These are phyloP conservation scores for Eumacrocentrus americanus DNA, from an alignment of 2,888 invertebrate genomes.

Conservation along the genomic window DNA sequence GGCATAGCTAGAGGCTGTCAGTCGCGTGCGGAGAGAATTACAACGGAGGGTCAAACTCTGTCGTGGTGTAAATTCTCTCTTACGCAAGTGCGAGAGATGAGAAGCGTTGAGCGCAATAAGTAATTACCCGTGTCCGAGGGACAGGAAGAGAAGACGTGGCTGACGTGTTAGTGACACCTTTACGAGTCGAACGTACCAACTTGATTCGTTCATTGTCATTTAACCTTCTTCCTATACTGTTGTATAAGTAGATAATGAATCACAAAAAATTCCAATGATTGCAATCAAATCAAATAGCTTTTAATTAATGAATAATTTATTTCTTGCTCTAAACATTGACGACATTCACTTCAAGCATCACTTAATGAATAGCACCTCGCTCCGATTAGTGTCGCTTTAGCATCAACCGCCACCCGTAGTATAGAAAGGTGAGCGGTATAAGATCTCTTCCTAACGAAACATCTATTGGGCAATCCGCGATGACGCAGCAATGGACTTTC, in stretches of 20 bases:
- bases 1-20: background rate
- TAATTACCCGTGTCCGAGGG: background rate
- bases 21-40: background rate
- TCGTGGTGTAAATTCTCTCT: background rate
- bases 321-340: background rate
- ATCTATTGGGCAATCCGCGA: slow-evolving; percentile 3
- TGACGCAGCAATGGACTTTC: slow-evolving; percentile 22
- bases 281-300: too few relatives aligned
- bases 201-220: background rate
- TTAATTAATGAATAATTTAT: too few relatives aligned
- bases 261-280: too few relatives aligned
- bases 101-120: background rate
- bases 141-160: background rate
- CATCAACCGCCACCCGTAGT: slow-evolving; percentile 6
- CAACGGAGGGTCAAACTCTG: background rate
- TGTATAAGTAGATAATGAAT: too few relatives aligned
- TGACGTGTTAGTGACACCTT: background rate
- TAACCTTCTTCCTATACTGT: too few relatives aligned
- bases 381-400: slow-evolving; percentile 15
- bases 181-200: background rate
- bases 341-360: background rate
- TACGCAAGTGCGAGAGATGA: background rate
- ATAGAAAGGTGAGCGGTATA: slow-evolving; percentile 10
- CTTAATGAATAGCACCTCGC: slow-evolving; percentile 4
- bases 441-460: slow-evolving; percentile 7